A percentile compares a stretch with the other conserved stretches of the same genome.
These are phyloP conservation scores for Vannuccia rotundouncinata DNA, from an alignment of 2,888 invertebrate genomes.

Conservation along the genomic window DNA sequence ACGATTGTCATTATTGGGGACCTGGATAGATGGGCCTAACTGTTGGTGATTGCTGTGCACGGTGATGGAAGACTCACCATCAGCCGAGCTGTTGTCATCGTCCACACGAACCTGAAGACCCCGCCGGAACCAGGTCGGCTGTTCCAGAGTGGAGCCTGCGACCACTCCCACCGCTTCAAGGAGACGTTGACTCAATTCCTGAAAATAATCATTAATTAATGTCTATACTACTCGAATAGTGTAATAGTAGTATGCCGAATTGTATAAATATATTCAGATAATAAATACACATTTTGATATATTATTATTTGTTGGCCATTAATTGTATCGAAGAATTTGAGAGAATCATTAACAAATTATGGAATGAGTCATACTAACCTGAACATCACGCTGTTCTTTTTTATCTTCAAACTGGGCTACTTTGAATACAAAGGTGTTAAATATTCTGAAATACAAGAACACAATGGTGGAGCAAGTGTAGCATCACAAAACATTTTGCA, in stretches of 20 bases:
- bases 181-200: constrained; percentile 61
- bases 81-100: neutral
- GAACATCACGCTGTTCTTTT: constrained; percentile 72
- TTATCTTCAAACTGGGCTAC: constrained; percentile 69
- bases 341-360: too few species aligned
- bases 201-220: constrained; percentile 42
- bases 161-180: constrained; percentile 75
- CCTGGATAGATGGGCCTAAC: neutral
- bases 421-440: constrained; percentile 75
- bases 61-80: neutral
- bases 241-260: too few species aligned
- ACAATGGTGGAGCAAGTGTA: too few species aligned
- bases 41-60: neutral
- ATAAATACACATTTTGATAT: too few species aligned
- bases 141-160: constrained; percentile 80
- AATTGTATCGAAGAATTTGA: too few species aligned
- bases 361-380: too few species aligned
- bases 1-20: neutral
- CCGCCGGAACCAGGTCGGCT: constrained; percentile 77
- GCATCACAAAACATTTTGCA: too few species aligned
- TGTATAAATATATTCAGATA: too few species aligned
- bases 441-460: too few species aligned
- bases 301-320: too few species aligned
- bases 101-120: constrained; percentile 65
- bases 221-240: too few species aligned